Conservation (phyloP, 2,888 invertebrate species). For the Tortrix viridana region DNA sequence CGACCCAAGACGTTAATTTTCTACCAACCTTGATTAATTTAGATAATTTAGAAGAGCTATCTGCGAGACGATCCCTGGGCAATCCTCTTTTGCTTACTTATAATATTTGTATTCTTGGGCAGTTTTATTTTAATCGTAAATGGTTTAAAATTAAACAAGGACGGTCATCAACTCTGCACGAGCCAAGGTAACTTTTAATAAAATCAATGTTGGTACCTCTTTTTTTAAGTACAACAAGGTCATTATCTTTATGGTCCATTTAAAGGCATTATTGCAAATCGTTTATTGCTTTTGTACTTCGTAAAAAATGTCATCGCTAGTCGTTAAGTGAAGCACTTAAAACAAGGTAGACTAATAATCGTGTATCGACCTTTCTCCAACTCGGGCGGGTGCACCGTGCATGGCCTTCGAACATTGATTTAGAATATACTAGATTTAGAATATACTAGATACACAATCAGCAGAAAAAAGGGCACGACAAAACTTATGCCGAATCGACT, state of each 20-base stretch:
- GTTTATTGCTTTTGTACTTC: constrained; percentile 18
- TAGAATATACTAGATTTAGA: too few relatives aligned
- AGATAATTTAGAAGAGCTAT: neutral
- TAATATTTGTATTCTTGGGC: neutral
- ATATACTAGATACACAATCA: too few relatives aligned
- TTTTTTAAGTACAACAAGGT: constrained; percentile 26
- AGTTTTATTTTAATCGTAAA: constrained; percentile 4
- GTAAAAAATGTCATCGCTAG: constrained; percentile 13
- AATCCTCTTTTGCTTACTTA: neutral
- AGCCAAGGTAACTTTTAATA: constrained; percentile 13
- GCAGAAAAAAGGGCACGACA: too few relatives aligned
- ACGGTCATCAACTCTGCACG: constrained; percentile 14
- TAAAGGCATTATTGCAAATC: constrained; percentile 29
- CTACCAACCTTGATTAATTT: constrained; percentile 13
- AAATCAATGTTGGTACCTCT: constrained; percentile 3
- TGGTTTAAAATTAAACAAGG: constrained; percentile 19
- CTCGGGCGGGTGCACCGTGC: too few relatives aligned
- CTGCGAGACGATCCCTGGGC: too few relatives aligned
- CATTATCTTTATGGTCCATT: constrained; percentile 16
- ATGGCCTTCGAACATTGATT: neutral
- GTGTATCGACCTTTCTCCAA: constrained; percentile 9
- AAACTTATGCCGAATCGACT: too few relatives aligned
- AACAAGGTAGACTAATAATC: constrained; percentile 14
- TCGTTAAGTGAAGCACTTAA: constrained; percentile 22
- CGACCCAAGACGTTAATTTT: constrained; percentile 17